Conservation (phyloP, 2,888 invertebrate genomes). For the Leucophenga maculata region DNA sequence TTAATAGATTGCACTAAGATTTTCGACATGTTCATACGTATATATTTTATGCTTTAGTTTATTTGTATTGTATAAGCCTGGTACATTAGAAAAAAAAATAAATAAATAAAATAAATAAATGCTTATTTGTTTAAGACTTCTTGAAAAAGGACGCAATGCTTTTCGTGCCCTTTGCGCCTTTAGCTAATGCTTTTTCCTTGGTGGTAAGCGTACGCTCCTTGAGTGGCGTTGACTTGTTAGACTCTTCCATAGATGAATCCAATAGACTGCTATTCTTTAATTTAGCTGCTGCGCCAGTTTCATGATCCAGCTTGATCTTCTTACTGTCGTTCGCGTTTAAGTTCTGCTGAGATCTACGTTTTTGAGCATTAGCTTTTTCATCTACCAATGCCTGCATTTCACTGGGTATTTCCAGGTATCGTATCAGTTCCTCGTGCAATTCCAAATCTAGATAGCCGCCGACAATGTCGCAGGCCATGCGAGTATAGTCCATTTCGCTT, state of each 20-base stretch:
- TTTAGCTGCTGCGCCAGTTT: conserved; percentile 71
- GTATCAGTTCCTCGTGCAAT: conserved; percentile 77
- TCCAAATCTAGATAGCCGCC: conserved; percentile 84
- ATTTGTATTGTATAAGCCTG: no score
- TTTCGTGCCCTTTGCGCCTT: conserved; percentile 85
- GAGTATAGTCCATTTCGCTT: conserved; percentile 61
- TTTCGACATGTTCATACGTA: no score
- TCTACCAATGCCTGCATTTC: conserved; percentile 71
- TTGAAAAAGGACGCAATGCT: conserved; percentile 86
- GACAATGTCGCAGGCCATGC: conserved; percentile 81
- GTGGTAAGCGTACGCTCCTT: conserved; percentile 75
- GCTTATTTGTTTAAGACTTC: conserved; percentile 28
- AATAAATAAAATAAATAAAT: neutral
- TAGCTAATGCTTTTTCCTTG: conserved; percentile 81
- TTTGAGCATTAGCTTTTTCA: conserved; percentile 70
- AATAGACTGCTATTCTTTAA: conserved; percentile 52
- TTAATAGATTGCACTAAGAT: neutral
- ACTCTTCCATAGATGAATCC: conserved; percentile 47
- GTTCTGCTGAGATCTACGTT: conserved; percentile 74
- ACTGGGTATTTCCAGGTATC: conserved; percentile 75
- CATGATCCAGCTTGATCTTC: conserved; percentile 70
- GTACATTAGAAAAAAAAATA: no score
- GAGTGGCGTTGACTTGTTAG: conserved; percentile 39
- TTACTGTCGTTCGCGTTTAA: conserved; percentile 69
- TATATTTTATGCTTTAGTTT: neutral